Base-by-base conservation (phyloP, 1,140 invertebrate genomes). In the Glomeris maerens region DNA sequence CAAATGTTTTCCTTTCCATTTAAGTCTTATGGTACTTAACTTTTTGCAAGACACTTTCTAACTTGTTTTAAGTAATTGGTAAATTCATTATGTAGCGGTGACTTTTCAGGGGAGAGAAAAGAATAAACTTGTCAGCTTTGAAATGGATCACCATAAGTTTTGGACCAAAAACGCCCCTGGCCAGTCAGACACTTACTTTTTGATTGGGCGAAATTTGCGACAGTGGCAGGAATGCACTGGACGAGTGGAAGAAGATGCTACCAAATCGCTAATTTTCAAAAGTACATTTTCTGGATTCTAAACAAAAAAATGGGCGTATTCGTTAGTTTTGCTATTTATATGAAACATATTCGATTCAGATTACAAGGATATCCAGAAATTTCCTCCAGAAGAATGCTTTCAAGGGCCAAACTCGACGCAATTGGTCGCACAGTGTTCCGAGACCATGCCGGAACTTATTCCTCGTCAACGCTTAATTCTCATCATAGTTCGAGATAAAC, bases 391-490 rank as follows among this genome's bases (percentile, higher is more conserved):
- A 56, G 20, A 55, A 55, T 54, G 4, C 2, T 4, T 28, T 3
- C 14, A 14, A 27, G 38, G 26, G n/a, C 27, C 27, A 23, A 23
- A 27, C 5, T 23, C 23, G 2, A 21, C 46, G 39, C 45, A 36
- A 27, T 23, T 42, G 28, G 54, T 49, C 21, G 52, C 41, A 45
- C 56, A 46, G 54, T 59, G 29, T 79, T 79, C n/a, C n/a, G n/a
- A n/a, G n/a, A n/a, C n/a, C n/a, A n/a, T n/a, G n/a, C n/a, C n/a
- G n/a, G n/a, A n/a, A n/a, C n/a, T n/a, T 62, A 72, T 82, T 50
- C 81, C 81, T 0, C 65, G 83, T 31, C 80, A 84, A 63, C 72
- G 75, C 50, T 65, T 84, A 22, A 61, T 84, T 17, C 59, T 82
- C 36, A 72, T 79, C 14, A 66, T 68, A 52, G 58, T 82, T 13